Conservation (phyloP, 2,797 vertebrate species). For the Monodelphis domestica region DNA sequence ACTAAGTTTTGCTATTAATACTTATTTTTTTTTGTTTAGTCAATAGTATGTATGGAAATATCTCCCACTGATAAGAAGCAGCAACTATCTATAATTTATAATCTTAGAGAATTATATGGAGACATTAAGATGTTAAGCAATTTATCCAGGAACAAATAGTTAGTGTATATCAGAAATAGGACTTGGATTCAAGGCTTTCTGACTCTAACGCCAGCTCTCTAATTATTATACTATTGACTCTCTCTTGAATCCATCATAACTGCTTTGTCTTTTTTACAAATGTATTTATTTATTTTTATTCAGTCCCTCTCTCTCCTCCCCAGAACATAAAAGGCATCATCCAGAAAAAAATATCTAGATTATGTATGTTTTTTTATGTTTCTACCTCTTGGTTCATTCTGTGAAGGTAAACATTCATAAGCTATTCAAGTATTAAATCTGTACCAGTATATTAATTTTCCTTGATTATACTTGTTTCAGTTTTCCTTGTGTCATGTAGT, state of each 20-base stretch:
- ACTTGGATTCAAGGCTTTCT: not conserved
- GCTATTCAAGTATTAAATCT: too few relatives aligned
- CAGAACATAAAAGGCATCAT: too few relatives aligned
- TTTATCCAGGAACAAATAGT: not conserved
- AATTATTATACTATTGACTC: not conserved
- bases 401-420: too few relatives aligned
- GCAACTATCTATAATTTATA: not conserved
- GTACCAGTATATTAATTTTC: too few relatives aligned
- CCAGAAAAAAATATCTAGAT: too few relatives aligned
- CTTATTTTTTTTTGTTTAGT: not conserved
- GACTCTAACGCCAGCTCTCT: not conserved
- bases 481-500: too few relatives aligned
- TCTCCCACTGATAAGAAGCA: not conserved
- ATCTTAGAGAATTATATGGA: not conserved
- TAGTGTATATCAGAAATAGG: not conserved
- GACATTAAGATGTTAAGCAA: not conserved
- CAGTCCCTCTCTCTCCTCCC: too few relatives aligned
- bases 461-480: too few relatives aligned
- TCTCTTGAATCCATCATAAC: not conserved
- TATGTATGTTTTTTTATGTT: too few relatives aligned
- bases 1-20: not conserved
- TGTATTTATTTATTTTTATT: too few relatives aligned
- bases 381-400: too few relatives aligned
- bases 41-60: not conserved
- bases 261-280: too few relatives aligned